Evolutionary conservation across 2,797 vertebrate species (phyloP), one percentile per base, ranked within the genome.

Genomic region (Lepidocolaptes lacrymiger): DNA sequence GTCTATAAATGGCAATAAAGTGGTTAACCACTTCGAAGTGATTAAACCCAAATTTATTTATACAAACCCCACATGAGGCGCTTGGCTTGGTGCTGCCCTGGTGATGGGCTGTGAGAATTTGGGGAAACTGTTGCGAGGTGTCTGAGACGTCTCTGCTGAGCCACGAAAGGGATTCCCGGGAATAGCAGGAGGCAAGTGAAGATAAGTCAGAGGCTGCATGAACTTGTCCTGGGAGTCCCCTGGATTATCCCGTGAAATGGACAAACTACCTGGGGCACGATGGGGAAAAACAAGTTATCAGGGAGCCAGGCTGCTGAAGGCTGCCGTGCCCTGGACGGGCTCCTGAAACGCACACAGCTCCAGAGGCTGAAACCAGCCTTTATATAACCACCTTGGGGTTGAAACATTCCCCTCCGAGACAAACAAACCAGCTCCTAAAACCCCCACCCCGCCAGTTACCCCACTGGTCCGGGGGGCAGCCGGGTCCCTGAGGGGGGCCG

Each of bases 11-110:
- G 85, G 74, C 85, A 94, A 39, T 93, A 79, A 92, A 95, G 91
- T 62, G 91, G 89, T 92, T 95, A 94, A 89, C 95, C 95, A 82
- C 94, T 96, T 90, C 62, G 91, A 96, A 96, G 90, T 77, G 83
- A 94, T 93, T 81, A 91, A 88, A 86, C 13, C 74, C 88, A 41
- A 96, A 81, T 95, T 90, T 96, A 52, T 89, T 91, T 95, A 79
- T 74, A 64, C 51, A 86, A 86, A 44, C 39, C 80, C 66, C 80
- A 75, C 81, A 66, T 19, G 89, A 93, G 66, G 93, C 17, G 1
- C 74, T 94, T 85, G 73, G 81, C 93, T 67, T 22, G 68, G 63
- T 73, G 85, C 68, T 95, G 87, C 89, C 58, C 52, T 89, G 32
- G 88, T n/a, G 78, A 69, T 85, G 85, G 58, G 52, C 74, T 89